Percentiles rank a stretch among this genome's conserved stretches.
These are phyloP conservation scores for Schizothorax lantsangensis DNA, from an alignment of 2,797 vertebrate genomes.

Conservation along the genomic window DNA sequence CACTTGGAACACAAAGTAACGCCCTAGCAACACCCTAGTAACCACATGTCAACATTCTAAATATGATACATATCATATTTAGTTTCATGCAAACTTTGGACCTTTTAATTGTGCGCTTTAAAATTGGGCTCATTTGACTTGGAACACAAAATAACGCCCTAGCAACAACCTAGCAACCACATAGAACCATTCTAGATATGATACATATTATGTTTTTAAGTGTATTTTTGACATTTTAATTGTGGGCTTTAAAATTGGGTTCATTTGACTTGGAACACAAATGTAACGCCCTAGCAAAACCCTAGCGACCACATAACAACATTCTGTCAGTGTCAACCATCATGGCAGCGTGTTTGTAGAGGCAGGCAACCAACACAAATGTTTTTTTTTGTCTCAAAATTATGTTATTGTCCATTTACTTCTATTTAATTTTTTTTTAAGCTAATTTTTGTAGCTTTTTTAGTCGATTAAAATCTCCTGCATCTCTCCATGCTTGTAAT, in stretches of 20 bases:
- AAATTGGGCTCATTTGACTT: neutral
- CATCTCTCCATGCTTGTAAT: neutral
- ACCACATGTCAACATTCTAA: neutral
- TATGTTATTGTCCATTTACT: neutral
- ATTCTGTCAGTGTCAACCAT: neutral
- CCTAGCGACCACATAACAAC: neutral
- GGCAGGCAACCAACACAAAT: neutral
- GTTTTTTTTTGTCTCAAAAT: neutral
- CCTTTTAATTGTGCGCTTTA: neutral
- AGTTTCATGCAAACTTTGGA: neutral
- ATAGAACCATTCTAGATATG: neutral
- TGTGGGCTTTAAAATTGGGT: neutral
- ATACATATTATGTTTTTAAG: neutral
- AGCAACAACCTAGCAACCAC: neutral
- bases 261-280: neutral
- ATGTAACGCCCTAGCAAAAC: neutral
- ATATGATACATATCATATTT: neutral
- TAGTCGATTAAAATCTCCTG: neutral
- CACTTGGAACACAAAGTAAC: neutral
- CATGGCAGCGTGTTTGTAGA: neutral
- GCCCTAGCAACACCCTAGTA: neutral
- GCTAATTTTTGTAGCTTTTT: neutral
- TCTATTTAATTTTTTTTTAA: neutral
- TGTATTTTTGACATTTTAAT: neutral
- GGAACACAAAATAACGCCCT: neutral